Evolutionary conservation across 2,888 invertebrate genomes (phyloP).

Genomic region (Epinotia demarniana): DNA sequence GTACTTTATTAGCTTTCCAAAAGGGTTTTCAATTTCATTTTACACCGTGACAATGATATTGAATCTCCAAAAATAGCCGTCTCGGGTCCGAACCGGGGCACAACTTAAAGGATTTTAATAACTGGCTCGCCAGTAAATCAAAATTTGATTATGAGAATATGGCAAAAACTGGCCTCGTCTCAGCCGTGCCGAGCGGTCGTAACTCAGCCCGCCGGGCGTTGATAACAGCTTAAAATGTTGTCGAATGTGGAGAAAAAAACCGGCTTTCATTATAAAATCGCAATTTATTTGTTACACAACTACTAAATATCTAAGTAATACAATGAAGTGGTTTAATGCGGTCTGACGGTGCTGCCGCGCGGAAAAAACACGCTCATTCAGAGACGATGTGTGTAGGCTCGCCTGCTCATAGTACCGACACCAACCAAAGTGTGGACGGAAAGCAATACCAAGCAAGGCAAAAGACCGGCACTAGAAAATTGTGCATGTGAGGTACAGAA

Average conservation of each 20-base stretch:
- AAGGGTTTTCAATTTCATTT: constrained; percentile 19
- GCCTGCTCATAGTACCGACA: constrained; percentile 48
- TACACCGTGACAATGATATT: constrained; percentile 40
- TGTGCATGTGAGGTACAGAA: too few relatives aligned
- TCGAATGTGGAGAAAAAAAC: constrained; percentile 62
- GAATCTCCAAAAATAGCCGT: constrained; percentile 55
- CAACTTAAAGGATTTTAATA: constrained; percentile 71
- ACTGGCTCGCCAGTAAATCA: constrained; percentile 72
- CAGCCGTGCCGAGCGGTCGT: constrained; percentile 54
- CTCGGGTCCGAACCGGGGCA: constrained; percentile 49
- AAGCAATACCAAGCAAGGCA: not conserved
- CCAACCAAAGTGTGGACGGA: constrained; percentile 38
- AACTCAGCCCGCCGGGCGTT: constrained; percentile 65
- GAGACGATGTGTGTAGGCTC: constrained; percentile 58
- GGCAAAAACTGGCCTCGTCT: constrained; percentile 61
- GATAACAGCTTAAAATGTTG: constrained; percentile 71
- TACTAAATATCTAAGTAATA: constrained; percentile 75
- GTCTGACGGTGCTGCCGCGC: constrained; percentile 59
- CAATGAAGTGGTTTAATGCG: constrained; percentile 72
- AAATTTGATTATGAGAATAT: constrained; percentile 73
- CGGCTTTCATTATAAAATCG: constrained; percentile 60
- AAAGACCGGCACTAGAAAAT: too few relatives aligned
- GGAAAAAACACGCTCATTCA: constrained; percentile 60
- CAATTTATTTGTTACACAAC: constrained; percentile 70
- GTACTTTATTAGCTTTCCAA: not conserved